A percentile compares a stretch with the other conserved stretches of the same genome.
Conservation (phyloP, 1,140 invertebrate genomes). For the Lamellibrachia luymesi region DNA sequence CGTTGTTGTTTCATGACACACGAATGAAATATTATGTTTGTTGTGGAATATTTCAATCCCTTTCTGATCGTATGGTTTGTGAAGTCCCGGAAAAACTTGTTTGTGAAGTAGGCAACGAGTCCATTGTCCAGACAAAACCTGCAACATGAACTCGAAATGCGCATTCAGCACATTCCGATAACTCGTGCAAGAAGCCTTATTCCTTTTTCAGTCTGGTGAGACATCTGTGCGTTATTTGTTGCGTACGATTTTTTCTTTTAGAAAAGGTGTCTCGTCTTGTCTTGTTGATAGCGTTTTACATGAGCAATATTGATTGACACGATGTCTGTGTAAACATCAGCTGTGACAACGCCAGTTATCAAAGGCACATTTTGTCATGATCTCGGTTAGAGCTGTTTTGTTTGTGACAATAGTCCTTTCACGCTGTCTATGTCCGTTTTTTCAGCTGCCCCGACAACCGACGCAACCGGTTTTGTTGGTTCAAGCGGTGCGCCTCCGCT, state of each 20-base stretch:
- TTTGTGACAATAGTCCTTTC: background rate
- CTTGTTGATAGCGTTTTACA: too few relatives aligned
- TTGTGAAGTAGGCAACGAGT: background rate
- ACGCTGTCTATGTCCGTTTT: background rate
- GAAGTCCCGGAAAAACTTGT: too few relatives aligned
- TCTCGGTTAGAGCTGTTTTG: background rate
- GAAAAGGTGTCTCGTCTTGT: too few relatives aligned
- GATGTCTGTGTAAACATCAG: too few relatives aligned
- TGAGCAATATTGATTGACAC: too few relatives aligned
- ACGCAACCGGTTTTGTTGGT: background rate
- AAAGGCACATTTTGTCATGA: background rate
- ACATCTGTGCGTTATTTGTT: too few relatives aligned
- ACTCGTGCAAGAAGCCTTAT: background rate
- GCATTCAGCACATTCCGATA: background rate
- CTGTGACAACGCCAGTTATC: too few relatives aligned
- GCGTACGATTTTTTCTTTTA: too few relatives aligned
- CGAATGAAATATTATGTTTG: too few relatives aligned
- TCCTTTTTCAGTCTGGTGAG: background rate
- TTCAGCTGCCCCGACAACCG: background rate
- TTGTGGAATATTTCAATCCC: too few relatives aligned
- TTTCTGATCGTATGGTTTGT: too few relatives aligned
- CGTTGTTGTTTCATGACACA: too few relatives aligned
- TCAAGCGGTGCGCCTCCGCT: background rate
- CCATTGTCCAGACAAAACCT: background rate
- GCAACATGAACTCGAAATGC: background rate